These are phyloP conservation scores for Cercopithecus hamlyni DNA, from an alignment of 2,797 vertebrate species.

Conservation along the genomic window DNA sequence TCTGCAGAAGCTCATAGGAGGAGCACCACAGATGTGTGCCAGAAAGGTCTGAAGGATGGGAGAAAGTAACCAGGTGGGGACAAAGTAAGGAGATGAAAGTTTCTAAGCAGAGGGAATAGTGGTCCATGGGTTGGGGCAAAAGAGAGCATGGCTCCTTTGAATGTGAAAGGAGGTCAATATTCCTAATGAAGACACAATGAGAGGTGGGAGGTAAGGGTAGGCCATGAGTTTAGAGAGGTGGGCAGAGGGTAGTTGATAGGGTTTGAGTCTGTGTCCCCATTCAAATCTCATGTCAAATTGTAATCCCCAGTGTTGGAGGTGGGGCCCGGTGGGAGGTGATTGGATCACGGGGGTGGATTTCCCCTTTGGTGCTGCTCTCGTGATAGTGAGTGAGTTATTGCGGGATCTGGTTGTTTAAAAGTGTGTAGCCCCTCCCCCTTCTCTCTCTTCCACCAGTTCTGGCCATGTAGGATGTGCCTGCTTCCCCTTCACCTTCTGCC, in stretches of 20 bases:
- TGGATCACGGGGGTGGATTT: not conserved
- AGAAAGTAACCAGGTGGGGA: not conserved
- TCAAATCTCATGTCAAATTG: not conserved
- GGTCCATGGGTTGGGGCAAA: not conserved
- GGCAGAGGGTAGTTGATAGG: not conserved
- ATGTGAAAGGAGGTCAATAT: not conserved
- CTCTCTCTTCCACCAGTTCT: not conserved
- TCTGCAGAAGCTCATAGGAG: not conserved
- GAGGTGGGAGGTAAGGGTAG: not conserved
- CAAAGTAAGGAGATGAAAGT: not conserved
- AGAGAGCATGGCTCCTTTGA: not conserved
- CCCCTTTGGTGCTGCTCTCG: not conserved
- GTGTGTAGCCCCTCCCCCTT: not conserved
- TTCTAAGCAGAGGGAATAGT: not conserved
- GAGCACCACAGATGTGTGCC: not conserved
- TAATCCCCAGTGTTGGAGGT: not conserved
- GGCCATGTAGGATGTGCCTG: not conserved
- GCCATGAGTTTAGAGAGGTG: not conserved
- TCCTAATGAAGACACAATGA: not conserved
- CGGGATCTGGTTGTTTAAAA: not conserved
- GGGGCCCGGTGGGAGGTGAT: not conserved
- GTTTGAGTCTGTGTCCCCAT: not conserved
- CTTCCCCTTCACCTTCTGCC: not conserved
- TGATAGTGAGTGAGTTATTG: not conserved
- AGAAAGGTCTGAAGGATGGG: not conserved